These are phyloP conservation scores for Zoanthus solanderi DNA, from an alignment of 92 coral and sea anemone genomes.

Conservation along the genomic window DNA sequence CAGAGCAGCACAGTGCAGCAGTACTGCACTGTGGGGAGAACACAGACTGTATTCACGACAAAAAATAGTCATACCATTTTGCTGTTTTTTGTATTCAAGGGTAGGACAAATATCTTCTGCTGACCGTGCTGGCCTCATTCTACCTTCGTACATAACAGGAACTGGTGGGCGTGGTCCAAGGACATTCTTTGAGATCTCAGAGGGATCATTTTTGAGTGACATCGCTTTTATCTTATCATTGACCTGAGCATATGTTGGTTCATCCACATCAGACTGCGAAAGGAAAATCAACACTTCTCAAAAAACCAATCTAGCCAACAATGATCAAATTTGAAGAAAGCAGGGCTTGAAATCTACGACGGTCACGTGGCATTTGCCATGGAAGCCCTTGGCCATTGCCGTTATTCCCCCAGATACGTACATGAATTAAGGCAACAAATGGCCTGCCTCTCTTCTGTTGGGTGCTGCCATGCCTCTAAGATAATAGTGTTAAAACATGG, in stretches of 20 bases:
- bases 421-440: too few relatives aligned
- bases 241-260: constrained; percentile 34
- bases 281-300: background rate
- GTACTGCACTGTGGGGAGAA: too few relatives aligned
- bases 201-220: constrained; percentile 3
- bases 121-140: constrained; percentile 38
- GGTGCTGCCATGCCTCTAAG: too few relatives aligned
- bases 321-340: too few relatives aligned
- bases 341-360: too few relatives aligned
- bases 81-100: constrained; percentile 11
- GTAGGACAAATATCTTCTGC: constrained; percentile 20
- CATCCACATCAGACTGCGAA: constrained; percentile 36
- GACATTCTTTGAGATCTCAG: background rate
- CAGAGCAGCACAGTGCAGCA: too few relatives aligned
- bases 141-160: background rate
- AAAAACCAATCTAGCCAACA: too few relatives aligned
- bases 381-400: too few relatives aligned
- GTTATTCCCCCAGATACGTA: too few relatives aligned
- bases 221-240: constrained; percentile 6
- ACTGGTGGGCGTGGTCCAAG: constrained; percentile 2
- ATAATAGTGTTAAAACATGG: too few relatives aligned
- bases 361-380: too few relatives aligned
- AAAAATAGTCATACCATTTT: background rate
- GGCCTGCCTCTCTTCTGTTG: too few relatives aligned
- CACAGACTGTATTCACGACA: background rate